Evolutionary conservation across 1,140 invertebrate genomes (phyloP), one percentile per base, ranked within the genome.

Genomic region (Telenomus remus): DNA sequence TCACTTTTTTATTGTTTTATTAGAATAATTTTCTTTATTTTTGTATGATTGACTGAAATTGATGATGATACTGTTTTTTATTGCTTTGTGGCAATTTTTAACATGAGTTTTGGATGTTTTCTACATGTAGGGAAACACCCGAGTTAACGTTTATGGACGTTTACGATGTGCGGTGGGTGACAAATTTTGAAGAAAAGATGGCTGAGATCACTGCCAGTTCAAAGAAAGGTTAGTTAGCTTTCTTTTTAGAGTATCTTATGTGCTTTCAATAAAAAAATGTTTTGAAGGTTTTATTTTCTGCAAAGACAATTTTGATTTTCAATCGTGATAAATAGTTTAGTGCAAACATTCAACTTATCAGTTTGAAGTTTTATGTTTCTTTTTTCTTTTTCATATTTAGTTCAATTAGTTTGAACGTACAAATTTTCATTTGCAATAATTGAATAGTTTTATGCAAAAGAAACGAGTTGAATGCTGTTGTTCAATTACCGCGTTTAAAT

Each of bases 121-220:
- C 81, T 83, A 80, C 80, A 77, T 85, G 74, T 79, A 88, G 87
- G 81, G 87, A 89, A 88, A 87, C 86, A 57, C 79, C 84, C 44
- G 87, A 88, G 47, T 84, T 86, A 84, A 88, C 86, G 13, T 88
- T 89, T 82, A 87, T 88, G 86, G 87, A 89, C 72, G 82, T 86
- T 85, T 88, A 87, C 65, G 87, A 89, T 86, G 81, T 87, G 75
- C 80, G 83, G 83, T 88, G 86, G 87, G 86, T 88, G 59, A 88
- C 86, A 37, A 84, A 88, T 83, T 87, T 87, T 76, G 86, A 87
- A 55, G 86, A 87, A 51, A 88, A 87, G 80, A 82, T 87, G 83
- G 81, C 82, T 15, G 87, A 88, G 80, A 76, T 82, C 50, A 80
- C 50, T 75, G 70, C 63, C 74, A 56, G 68, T 19, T 37, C 37